A percentile compares a stretch with the other conserved stretches of the same genome.
Evolutionary conservation across 2,888 invertebrate genomes (phyloP).

Genomic region (Agrilus cyanescens): DNA sequence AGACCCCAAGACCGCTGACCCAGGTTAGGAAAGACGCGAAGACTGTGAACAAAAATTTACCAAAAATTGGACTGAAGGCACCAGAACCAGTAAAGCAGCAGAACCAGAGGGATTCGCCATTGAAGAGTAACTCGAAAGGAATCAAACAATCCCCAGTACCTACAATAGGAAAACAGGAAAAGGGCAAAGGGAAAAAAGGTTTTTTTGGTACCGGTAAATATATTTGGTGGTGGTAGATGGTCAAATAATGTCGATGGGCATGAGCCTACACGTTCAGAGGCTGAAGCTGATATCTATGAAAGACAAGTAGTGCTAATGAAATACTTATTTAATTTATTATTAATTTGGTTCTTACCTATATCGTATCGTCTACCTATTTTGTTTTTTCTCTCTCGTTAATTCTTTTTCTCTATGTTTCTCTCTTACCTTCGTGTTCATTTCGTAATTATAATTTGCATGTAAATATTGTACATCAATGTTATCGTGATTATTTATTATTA

Average conservation of each 20-base stretch:
- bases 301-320: too few relatives aligned
- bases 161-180: slow-evolving; percentile 42
- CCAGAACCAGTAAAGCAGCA: slow-evolving; percentile 17
- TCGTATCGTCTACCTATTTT: too few relatives aligned
- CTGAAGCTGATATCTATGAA: too few relatives aligned
- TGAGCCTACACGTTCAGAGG: too few relatives aligned
- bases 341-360: too few relatives aligned
- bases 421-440: too few relatives aligned
- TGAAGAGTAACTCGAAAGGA: slow-evolving; percentile 12
- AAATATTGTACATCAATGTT: too few relatives aligned
- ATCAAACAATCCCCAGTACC: slow-evolving; percentile 35
- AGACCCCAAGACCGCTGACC: slow-evolving; percentile 35
- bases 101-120: slow-evolving; percentile 2
- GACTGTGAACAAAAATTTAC: slow-evolving; percentile 17
- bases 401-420: too few relatives aligned
- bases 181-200: slow-evolving; percentile 57
- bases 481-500: too few relatives aligned
- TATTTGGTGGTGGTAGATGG: slow-evolving; percentile 66
- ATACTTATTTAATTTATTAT: too few relatives aligned
- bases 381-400: too few relatives aligned
- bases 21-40: slow-evolving; percentile 28
- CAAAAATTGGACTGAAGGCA: slow-evolving; percentile 24
- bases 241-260: neutral
- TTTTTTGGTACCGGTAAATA: slow-evolving; percentile 75
- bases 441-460: too few relatives aligned